Evolutionary conservation across 2,888 invertebrate species (phyloP).

Genomic region (Callimorpha dominula): DNA sequence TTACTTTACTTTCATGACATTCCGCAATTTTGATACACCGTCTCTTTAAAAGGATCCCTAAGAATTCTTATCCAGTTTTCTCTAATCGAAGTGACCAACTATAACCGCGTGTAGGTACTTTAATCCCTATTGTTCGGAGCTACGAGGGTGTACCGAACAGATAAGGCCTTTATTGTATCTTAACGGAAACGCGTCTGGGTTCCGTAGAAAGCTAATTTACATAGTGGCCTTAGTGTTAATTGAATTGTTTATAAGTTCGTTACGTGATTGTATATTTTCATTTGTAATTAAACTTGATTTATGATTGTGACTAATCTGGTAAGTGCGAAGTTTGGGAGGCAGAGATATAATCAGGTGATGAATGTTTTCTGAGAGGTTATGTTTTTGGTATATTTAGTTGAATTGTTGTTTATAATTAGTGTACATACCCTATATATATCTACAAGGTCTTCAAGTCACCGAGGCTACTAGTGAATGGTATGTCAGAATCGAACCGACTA

Average conservation of each 20-base stretch:
- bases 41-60: neutral
- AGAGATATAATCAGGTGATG: neutral
- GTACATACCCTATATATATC: too few relatives aligned
- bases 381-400: neutral
- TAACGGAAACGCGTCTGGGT: conserved; percentile 55
- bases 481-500: too few relatives aligned
- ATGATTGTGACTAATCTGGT: conserved; percentile 22
- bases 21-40: too few relatives aligned
- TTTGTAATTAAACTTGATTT: conserved; percentile 39
- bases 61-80: conserved; percentile 30
- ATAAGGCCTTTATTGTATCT: conserved; percentile 64
- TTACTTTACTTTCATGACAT: too few relatives aligned
- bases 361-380: neutral
- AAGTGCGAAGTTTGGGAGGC: neutral
- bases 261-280: conserved; percentile 45
- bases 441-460: too few relatives aligned
- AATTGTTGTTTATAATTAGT: neutral
- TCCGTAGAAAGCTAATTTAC: conserved; percentile 64
- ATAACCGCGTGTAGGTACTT: conserved; percentile 44
- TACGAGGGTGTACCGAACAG: conserved; percentile 58
- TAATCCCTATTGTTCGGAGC: conserved; percentile 60
- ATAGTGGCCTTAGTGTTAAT: conserved; percentile 61
- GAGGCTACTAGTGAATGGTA: too few relatives aligned
- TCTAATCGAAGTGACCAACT: conserved; percentile 31
- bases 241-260: conserved; percentile 57